A percentile compares a stretch with the other conserved stretches of the same genome.
Evolutionary conservation across 2,797 vertebrate genomes (phyloP).

Genomic region (Mareca penelope): DNA sequence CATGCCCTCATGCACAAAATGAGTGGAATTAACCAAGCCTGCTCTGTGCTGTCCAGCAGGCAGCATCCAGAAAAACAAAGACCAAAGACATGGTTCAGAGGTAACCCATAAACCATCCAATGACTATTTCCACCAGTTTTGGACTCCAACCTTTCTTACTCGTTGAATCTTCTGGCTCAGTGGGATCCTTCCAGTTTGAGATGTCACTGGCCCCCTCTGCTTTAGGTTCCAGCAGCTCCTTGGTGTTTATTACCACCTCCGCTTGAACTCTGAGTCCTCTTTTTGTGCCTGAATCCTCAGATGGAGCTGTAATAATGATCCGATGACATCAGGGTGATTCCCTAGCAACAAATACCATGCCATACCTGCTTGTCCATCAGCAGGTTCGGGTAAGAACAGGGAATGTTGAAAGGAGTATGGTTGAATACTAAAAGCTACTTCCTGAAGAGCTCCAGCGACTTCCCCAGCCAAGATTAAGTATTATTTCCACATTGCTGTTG

Average conservation of each 20-base stretch:
- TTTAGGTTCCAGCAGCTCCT: not conserved
- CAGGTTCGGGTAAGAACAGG: not conserved
- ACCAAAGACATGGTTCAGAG: not conserved
- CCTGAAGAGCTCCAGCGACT: not conserved
- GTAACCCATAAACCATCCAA: not conserved
- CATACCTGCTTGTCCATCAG: not conserved
- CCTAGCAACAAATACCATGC: not conserved
- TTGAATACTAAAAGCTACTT: not conserved
- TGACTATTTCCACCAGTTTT: not conserved
- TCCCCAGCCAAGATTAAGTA: not conserved
- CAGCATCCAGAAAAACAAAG: not conserved
- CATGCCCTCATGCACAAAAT: not conserved
- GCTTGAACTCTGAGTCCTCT: not conserved
- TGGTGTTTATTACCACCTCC: not conserved
- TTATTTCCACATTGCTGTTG: not conserved
- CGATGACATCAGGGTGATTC: not conserved
- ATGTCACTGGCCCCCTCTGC: not conserved
- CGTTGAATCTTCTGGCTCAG: not conserved
- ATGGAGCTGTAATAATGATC: not conserved
- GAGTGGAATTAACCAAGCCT: not conserved
- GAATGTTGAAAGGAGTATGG: not conserved
- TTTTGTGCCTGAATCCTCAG: not conserved
- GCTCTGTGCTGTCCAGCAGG: not conserved
- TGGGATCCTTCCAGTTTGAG: not conserved
- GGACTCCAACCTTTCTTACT: not conserved